phyloP scores from a whole-genome alignment of 2,113 vertebrate genomes.

The Sylvia atricapilla region DNA sequence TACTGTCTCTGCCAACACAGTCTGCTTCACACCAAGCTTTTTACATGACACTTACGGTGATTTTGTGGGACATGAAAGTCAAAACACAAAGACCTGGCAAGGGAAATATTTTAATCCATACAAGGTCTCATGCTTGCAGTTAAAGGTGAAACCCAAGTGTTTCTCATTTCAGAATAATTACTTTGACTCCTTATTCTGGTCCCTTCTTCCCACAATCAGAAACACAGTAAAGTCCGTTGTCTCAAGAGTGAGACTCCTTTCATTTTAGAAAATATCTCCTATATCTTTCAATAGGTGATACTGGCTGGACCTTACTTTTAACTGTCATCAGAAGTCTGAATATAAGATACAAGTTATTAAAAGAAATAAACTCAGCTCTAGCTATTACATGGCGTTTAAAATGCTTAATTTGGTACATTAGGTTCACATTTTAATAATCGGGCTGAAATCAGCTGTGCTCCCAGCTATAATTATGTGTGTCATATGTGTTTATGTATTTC shows the following conservation, averaged over 20 bases:
- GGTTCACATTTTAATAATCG: background rate
- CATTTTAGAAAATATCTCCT: background rate
- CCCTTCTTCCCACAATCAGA: background rate
- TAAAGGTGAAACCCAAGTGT: background rate
- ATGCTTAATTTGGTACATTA: background rate
- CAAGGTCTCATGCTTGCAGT: background rate
- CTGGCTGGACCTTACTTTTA: background rate
- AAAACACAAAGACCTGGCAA: background rate
- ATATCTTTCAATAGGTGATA: background rate
- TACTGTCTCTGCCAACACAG: background rate
- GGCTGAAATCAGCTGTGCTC: slow-evolving; percentile 3
- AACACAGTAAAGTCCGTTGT: background rate
- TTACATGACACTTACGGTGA: background rate
- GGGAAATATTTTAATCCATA: background rate
- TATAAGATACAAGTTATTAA: background rate
- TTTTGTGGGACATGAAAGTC: background rate
- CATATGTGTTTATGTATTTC: slow-evolving; percentile 17
- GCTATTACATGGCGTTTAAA: background rate
- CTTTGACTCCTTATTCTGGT: background rate
- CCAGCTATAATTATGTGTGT: slow-evolving; percentile 6
- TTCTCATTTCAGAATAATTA: background rate
- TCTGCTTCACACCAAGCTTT: background rate
- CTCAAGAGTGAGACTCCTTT: background rate
- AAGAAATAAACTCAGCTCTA: background rate
- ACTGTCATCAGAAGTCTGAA: background rate